Evolutionary conservation across 2,113 vertebrate genomes (phyloP), one percentile per base, ranked within the genome.

Genomic region (Dolichallabes microphthalmus): DNA sequence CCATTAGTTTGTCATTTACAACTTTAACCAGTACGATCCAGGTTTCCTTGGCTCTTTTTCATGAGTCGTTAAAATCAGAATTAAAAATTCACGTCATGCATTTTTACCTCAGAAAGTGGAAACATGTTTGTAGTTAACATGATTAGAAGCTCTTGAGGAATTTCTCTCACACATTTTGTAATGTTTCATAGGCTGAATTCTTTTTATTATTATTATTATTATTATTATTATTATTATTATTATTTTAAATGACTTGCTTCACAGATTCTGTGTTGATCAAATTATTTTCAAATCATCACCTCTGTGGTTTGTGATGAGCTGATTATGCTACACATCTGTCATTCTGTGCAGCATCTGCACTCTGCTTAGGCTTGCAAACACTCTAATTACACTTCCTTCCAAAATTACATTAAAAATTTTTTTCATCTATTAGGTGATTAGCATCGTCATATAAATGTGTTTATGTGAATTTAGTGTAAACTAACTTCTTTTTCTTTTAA

Each of bases 221-320:
- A 32, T 20, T 14, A 27, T 71, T 45, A 63, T 35, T 45, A 45
- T 13, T 25, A 9, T 63, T 30, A 32, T 20, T 14, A 27, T 71
- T 45, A 63, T 35, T 45, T 64, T 20, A 63, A 14, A 64, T n/a
- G 58, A 52, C 50, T 84, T 76, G 58, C 52, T 85, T 80, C 84
- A 53, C 14, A 4, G 57, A 61, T 75, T 75, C 79, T 55, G 69
- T 10, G 9, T 78, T 75, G 79, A 82, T 82, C 57, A 81, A 63
- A 86, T 86, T 63, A 80, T 74, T 74, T 81, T 50, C 39, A 69
- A 81, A 81, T 86, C 66, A 81, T 86, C 85, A 81, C 85, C 85
- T 86, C 68, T 52, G 58, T 66, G 79, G 85, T 64, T 82, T 86
- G 69, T 66, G 85, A 74, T 69, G 69, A 86, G 79, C 79, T 82